phyloP scores from a whole-genome alignment of 2,797 vertebrate species.

The Sebastes ruberrimus region DNA sequence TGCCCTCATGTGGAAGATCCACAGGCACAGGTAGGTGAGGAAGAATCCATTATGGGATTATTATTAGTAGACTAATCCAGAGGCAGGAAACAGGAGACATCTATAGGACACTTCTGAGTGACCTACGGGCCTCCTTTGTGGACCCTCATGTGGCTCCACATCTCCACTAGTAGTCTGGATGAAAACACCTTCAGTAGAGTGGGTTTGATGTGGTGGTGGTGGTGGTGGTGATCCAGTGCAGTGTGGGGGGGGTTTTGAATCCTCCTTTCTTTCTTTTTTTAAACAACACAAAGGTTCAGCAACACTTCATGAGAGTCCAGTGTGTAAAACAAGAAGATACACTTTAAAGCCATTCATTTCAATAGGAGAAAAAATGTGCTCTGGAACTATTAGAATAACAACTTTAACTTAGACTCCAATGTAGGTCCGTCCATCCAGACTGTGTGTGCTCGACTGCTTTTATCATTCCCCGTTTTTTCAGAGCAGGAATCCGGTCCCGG shows the following conservation, averaged over 20 bases:
- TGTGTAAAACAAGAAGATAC: constrained; percentile 33
- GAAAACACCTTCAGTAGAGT: background rate
- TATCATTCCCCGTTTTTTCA: constrained; percentile 58
- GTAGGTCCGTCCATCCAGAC: constrained; percentile 40
- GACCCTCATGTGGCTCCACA: constrained; percentile 73
- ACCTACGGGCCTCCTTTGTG: constrained; percentile 72
- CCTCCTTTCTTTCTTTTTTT: background rate
- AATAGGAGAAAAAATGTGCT: no score
- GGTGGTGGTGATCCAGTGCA: constrained; percentile 11
- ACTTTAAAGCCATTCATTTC: no score
- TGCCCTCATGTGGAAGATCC: constrained; percentile 62
- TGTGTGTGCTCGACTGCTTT: constrained; percentile 48
- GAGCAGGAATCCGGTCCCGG: constrained; percentile 30
- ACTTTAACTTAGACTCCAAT: background rate
- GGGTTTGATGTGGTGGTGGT: background rate
- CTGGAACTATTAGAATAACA: no score
- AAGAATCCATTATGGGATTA: constrained; percentile 57
- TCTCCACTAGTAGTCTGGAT: constrained; percentile 12
- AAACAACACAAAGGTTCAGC: constrained; percentile 38
- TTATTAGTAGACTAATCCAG: constrained; percentile 33
- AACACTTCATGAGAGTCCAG: constrained; percentile 70
- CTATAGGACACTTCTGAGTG: constrained; percentile 50
- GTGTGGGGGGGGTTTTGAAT: background rate
- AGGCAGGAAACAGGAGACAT: constrained; percentile 34
- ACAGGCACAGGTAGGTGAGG: constrained; percentile 56